Base-by-base conservation (phyloP, 1,140 invertebrate genomes). In the Harlomillsia oculata region DNA sequence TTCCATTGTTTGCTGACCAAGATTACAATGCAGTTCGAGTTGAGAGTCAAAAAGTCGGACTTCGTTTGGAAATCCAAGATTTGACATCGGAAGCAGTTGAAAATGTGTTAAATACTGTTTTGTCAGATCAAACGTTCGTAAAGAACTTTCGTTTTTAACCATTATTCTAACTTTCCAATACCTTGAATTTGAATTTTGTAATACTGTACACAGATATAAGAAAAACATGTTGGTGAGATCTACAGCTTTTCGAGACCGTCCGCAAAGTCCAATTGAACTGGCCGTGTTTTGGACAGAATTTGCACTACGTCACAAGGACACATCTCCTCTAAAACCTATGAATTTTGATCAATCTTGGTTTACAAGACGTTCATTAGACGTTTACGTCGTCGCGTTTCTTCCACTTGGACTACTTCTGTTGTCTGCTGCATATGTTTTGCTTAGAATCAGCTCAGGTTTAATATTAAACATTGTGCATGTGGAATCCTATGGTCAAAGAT, bases 171-270 rank as follows among this genome's bases (percentile, higher is more conserved):
- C 37, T n/a, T 9, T 8, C 5, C 5, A 16, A 9, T 8, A n/a
- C n/a, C n/a, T n/a, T n/a, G n/a, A n/a, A n/a, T n/a, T n/a, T n/a
- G n/a, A n/a, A n/a, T n/a, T n/a, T n/a, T n/a, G n/a, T n/a, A n/a
- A n/a, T n/a, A n/a, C n/a, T n/a, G n/a, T n/a, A n/a, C n/a, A n/a
- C n/a, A 73, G 72, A 44, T 74, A 71, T 60, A 65, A 66, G 25
- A 57, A 67, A 43, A 70, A 70, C 39, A 67, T 70, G 57, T 59
- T 66, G 44, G 64, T 48, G 46, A 43, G 36, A 23, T 64, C 62
- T 1, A 26, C 9, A 26, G 54, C 69, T 3, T 77, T 78, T 61
- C 72, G 74, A 25, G 79, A 82, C 65, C 71, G 76, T 2, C 77
- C 74, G 5, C 5, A 39, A 29, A 61, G 20, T 36, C 64, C 69